A percentile compares a stretch with the other conserved stretches of the same genome.
Evolutionary conservation across 2,888 invertebrate species (phyloP).

Genomic region (Blastobasis lacticolella): DNA sequence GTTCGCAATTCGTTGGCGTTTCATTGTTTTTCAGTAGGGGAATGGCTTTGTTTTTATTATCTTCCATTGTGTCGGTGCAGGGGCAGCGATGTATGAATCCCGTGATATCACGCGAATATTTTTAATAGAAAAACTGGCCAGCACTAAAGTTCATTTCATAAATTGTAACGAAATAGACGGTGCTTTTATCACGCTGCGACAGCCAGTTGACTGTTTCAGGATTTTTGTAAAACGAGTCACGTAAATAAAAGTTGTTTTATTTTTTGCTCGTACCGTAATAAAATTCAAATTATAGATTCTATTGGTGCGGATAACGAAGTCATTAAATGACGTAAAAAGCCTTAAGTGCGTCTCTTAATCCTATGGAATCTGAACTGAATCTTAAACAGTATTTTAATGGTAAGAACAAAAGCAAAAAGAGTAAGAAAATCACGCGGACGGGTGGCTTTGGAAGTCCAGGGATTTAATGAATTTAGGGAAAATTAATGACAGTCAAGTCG

Average conservation of each 20-base stretch:
- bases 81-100: slow-evolving; percentile 61
- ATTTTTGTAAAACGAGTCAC: background rate
- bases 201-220: background rate
- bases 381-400: slow-evolving; percentile 37
- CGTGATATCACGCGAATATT: slow-evolving; percentile 55
- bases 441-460: no score
- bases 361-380: slow-evolving; percentile 34
- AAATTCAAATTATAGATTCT: slow-evolving; percentile 24
- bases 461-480: no score
- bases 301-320: slow-evolving; percentile 36
- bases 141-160: slow-evolving; percentile 19
- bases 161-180: background rate
- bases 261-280: background rate
- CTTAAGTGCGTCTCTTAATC: slow-evolving; percentile 44
- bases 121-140: slow-evolving; percentile 44
- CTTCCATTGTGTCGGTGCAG: slow-evolving; percentile 53
- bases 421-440: no score
- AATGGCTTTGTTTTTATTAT: slow-evolving; percentile 55
- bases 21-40: slow-evolving; percentile 29
- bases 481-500: no score
- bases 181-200: background rate
- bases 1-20: slow-evolving; percentile 16
- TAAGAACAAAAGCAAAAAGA: no score
- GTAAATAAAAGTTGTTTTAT: background rate
- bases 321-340: slow-evolving; percentile 42